Evolutionary conservation across 2,113 vertebrate genomes (phyloP).

Genomic region (Phalacrocorax carbo): DNA sequence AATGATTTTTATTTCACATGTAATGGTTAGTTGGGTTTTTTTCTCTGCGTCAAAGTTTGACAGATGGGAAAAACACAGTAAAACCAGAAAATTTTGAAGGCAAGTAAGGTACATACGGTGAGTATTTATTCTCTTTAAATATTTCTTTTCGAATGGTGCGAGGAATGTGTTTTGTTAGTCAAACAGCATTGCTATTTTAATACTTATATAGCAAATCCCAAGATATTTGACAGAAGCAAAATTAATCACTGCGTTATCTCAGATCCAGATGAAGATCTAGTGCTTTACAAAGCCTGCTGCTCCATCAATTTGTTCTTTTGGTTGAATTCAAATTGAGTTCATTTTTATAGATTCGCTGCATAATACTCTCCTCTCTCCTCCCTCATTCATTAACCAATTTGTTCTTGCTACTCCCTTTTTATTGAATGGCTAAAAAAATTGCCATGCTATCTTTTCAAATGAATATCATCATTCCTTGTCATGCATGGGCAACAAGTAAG

Average conservation of each 20-base stretch:
- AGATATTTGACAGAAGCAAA: slow-evolving; percentile 22
- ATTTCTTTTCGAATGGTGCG: neutral
- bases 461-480: slow-evolving; percentile 55
- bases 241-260: slow-evolving; percentile 51
- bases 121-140: neutral
- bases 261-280: slow-evolving; percentile 62
- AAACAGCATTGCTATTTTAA: neutral
- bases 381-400: slow-evolving; percentile 67
- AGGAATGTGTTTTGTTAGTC: slow-evolving; percentile 6
- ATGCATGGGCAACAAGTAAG: neutral
- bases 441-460: neutral
- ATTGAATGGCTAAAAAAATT: slow-evolving; percentile 21
- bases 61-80: neutral
- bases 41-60: neutral
- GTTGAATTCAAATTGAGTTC: slow-evolving; percentile 59
- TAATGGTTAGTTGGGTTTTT: slow-evolving; percentile 1
- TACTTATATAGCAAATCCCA: neutral
- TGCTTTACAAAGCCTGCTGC: slow-evolving; percentile 51
- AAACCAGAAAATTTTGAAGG: neutral
- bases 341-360: slow-evolving; percentile 58
- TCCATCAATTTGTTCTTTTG: slow-evolving; percentile 55
- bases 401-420: slow-evolving; percentile 44
- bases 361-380: slow-evolving; percentile 41
- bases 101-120: neutral
- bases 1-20: neutral